Conservation (phyloP, 2,888 invertebrate species). For the Hirtodrosophila cameraria region DNA sequence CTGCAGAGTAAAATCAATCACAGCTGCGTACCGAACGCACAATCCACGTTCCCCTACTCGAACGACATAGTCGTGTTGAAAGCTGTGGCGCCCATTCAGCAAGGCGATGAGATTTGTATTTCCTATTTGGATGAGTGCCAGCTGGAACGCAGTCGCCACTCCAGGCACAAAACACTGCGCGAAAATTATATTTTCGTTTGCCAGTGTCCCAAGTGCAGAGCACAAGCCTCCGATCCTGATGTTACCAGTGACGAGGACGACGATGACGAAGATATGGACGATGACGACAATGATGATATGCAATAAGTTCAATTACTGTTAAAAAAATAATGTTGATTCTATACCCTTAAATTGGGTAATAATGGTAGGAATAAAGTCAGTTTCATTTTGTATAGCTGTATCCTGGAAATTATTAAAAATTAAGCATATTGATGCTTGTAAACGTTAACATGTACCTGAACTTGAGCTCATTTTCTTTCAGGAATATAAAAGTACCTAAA, state of each 20-base stretch:
- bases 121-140: conserved; percentile 95
- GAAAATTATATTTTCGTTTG: conserved; percentile 94
- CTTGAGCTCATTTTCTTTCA: too few relatives aligned
- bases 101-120: conserved; percentile 95
- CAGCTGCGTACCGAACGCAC: conserved; percentile 95
- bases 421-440: too few relatives aligned
- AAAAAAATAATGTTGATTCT: background rate
- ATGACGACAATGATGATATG: conserved; percentile 69
- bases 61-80: conserved; percentile 90
- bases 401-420: too few relatives aligned
- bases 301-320: conserved; percentile 6
- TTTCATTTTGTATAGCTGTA: too few relatives aligned
- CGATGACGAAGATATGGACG: conserved; percentile 81
- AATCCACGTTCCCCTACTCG: conserved; percentile 92
- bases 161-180: conserved; percentile 91
- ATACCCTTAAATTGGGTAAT: conserved; percentile 10
- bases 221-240: conserved; percentile 90
- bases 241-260: conserved; percentile 92
- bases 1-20: conserved; percentile 97
- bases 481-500: too few relatives aligned
- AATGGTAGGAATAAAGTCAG: too few relatives aligned
- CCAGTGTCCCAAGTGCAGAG: conserved; percentile 90
- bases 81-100: conserved; percentile 89
- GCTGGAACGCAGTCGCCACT: conserved; percentile 91
- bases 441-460: too few relatives aligned